Base-by-base conservation (phyloP, 1,140 invertebrate species). In the Bombus vancouverensis region DNA sequence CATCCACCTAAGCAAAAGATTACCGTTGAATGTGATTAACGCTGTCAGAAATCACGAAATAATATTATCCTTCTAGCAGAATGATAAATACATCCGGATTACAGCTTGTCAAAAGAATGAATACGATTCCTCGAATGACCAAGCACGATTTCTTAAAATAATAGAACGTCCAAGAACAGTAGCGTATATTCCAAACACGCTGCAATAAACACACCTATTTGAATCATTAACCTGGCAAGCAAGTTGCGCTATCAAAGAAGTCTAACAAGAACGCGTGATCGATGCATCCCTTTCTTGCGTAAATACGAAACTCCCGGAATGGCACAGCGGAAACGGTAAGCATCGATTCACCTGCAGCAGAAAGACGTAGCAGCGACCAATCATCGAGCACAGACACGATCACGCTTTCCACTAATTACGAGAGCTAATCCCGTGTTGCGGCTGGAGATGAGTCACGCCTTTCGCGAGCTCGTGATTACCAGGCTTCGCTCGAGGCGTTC, bases 351-450 rank as follows among this genome's bases (percentile, higher is more conserved):
- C 32, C 32, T 37, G 73, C 44, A 53, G 32, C 73, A 10, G 18
- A 42, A 32, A 22, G 15, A 28, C 73, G 22, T 12, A 57, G 18
- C 12, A 1, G 32, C 32, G 18, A 39, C 47, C 65, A 80, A 70
- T 80, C 32, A 71, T 34, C 42, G 65, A 37, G 39, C 44, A 25
- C 62, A 53, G 32, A 70, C 77, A 68, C 32, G 18, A 32, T 34
- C 32, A 13, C 44, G 78, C 62, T 81, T 81, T 71, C 68, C 34
- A 22, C 79, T 81, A 81, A 81, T 81, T 81, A 71, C 79, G 4
- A 68, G 34, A 72, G 34, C 37, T 72, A 76, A 62, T 76, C 53
- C 53, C 53, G 53, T n/a, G 74, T 59, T 15, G 74, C 34, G 25
- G 42, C 47, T 32, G 32, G 22, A 57, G 74, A 76, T 59, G 74